Conservation (phyloP, 2,888 invertebrate genomes). For the Carpatolechia fugitivella region DNA sequence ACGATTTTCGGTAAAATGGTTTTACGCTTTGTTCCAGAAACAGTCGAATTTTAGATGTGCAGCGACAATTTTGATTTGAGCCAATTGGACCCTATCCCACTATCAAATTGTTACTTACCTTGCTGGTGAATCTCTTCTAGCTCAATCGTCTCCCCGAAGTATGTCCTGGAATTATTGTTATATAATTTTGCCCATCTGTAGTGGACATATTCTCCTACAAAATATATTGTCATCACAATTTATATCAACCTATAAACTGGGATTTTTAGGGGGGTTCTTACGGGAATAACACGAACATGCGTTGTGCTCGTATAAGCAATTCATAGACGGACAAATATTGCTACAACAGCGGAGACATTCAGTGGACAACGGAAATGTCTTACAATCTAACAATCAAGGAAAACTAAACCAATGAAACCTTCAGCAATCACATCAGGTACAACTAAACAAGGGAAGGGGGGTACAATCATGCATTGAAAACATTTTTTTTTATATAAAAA, state of each 20-base stretch:
- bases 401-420: neutral
- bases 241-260: neutral
- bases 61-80: neutral
- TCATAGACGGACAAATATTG: neutral
- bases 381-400: neutral
- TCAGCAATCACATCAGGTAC: too few species aligned
- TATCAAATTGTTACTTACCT: too few species aligned
- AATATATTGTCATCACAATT: neutral
- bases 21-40: too few species aligned
- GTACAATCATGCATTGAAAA: slow-evolving; percentile 4
- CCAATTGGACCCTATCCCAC: neutral
- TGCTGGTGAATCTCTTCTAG: too few species aligned
- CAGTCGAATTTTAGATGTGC: too few species aligned
- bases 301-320: neutral
- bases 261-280: too few species aligned
- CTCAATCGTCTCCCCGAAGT: too few species aligned
- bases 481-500: too few species aligned
- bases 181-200: too few species aligned
- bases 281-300: neutral
- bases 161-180: too few species aligned
- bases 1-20: too few species aligned
- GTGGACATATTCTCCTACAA: neutral
- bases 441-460: too few species aligned
- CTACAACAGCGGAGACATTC: neutral
- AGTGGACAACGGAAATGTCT: neutral